Conservation (phyloP, 2,888 invertebrate species). For the Idaea biselata region DNA sequence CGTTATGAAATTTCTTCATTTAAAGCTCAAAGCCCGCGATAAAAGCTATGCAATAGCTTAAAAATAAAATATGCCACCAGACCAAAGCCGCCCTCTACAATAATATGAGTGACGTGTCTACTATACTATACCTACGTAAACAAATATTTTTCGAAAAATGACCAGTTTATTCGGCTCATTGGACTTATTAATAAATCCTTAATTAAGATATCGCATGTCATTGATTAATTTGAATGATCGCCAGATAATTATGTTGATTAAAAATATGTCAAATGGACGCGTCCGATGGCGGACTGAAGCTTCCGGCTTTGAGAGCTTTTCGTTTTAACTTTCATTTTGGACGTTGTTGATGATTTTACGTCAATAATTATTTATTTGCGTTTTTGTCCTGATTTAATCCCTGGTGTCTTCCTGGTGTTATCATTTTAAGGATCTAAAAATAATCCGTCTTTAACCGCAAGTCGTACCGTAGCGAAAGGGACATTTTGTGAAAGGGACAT, state of each 20-base stretch:
- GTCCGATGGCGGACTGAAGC: not conserved
- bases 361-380: not conserved
- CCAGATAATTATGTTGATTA: conserved; percentile 60
- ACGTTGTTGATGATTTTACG: not conserved
- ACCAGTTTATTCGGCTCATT: conserved; percentile 62
- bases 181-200: conserved; percentile 68
- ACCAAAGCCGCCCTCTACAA: too few relatives aligned
- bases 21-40: too few relatives aligned
- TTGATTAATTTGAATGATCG: conserved; percentile 69
- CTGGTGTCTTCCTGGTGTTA: not conserved
- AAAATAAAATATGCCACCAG: too few relatives aligned
- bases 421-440: not conserved
- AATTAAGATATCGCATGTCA: conserved; percentile 71
- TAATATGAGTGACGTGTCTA: too few relatives aligned
- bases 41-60: too few relatives aligned
- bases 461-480: too few relatives aligned
- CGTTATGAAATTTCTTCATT: too few relatives aligned
- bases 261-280: conserved; percentile 56
- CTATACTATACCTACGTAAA: too few relatives aligned
- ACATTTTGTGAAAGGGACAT: too few relatives aligned
- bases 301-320: not conserved
- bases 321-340: not conserved
- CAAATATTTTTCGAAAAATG: conserved; percentile 59
- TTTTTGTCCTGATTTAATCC: not conserved
- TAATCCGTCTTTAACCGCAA: too few relatives aligned